These are phyloP conservation scores for Grus americana DNA, from an alignment of 2,113 vertebrate species.

Conservation along the genomic window DNA sequence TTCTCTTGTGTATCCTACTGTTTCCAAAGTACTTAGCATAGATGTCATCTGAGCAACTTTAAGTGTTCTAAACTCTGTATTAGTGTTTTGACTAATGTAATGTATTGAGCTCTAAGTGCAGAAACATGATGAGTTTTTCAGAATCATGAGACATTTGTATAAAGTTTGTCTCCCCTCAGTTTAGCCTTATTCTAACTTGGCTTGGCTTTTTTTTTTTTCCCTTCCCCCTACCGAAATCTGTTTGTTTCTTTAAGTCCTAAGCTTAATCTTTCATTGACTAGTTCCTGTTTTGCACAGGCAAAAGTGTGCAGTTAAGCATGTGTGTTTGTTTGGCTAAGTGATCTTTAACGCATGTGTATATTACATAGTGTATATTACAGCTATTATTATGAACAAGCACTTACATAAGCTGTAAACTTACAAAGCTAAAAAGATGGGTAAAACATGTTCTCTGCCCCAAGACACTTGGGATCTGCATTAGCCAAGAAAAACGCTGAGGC, in stretches of 20 bases:
- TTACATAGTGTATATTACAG: neutral
- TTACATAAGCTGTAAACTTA: slow-evolving; percentile 34
- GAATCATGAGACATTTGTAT: neutral
- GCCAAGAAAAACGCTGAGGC: neutral
- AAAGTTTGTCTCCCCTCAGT: neutral
- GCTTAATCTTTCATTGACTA: neutral
- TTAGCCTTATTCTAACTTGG: neutral
- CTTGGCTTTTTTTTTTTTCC: neutral
- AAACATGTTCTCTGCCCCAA: neutral
- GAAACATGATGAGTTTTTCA: neutral
- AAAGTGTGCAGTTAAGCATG: neutral
- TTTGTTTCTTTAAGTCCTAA: neutral
- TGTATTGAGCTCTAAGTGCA: neutral
- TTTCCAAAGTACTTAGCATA: neutral
- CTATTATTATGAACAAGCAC: neutral
- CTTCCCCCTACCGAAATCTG: neutral
- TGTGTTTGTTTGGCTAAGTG: neutral
- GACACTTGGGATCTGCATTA: neutral
- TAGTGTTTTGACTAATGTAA: neutral
- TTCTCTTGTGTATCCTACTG: too few species aligned
- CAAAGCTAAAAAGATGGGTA: slow-evolving; percentile 77
- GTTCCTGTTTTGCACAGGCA: neutral
- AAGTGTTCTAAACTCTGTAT: neutral
- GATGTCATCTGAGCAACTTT: neutral
- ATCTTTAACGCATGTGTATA: neutral